Base-by-base conservation (phyloP, 2,888 invertebrate species). In the Chesias legatella region DNA sequence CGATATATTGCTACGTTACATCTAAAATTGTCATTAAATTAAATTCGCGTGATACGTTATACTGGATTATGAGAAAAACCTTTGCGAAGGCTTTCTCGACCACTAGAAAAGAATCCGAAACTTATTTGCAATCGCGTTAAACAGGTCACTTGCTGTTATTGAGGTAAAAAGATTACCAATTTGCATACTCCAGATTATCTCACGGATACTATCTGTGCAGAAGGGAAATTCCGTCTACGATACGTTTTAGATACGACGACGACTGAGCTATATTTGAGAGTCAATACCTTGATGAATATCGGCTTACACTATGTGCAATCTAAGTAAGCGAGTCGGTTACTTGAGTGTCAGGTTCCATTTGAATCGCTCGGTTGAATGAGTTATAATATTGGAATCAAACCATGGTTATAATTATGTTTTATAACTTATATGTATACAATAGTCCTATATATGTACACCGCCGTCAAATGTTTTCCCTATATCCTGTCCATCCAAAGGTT, bases 251-350 rank as follows among this genome's bases (percentile, higher is more conserved):
- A 20, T 20, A 7, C 22, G 22, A 22, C n/a, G n/a, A 20, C n/a
- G 22, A 6, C 22, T 22, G 22, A 6, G 22, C 3, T 22, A 1
- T 6, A 7, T 5, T 1, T 6, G 22, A 6, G 22, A 43, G 27
- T 34, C 10, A 20, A 23, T 26, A 32, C 17, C 20, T 10, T 10
- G 20, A 10, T 32, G 23, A 22, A 29, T 47, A 39, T 47, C 35
- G 20, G 17, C 7, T 47, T 39, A 43, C 44, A 35, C 7, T 24
- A 21, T 40, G 22, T n/a, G 45, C 36, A 45, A 41, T 25, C 34
- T 24, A 34, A 32, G 35, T n/a, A 39, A 31, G 17, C 27, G 29
- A 37, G 26, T 34, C 11, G 22, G 22, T 43, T 43, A 33, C 30
- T 27, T 10, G 27, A 31, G 26, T 40, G 29, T 45, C 11, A 6